phyloP scores from a whole-genome alignment of 1,140 invertebrate genomes.

The Pantala flavescens region DNA sequence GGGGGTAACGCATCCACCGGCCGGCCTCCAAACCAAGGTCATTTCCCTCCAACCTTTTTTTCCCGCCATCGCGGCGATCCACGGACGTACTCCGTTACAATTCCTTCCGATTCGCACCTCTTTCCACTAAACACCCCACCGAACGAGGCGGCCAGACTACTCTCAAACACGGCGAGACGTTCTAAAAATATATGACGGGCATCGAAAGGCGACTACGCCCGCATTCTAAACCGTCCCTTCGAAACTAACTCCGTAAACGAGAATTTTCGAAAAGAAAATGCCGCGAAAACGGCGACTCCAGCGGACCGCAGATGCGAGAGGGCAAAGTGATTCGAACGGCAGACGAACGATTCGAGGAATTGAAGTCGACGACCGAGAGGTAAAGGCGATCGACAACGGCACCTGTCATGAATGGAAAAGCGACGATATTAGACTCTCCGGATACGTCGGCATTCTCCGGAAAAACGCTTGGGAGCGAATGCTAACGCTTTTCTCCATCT shows the following conservation, averaged over 20 bases:
- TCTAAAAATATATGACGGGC: constrained; percentile 5
- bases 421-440: too few species aligned
- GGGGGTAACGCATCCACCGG: not conserved
- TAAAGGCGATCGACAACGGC: not conserved
- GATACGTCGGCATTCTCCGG: too few species aligned
- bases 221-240: not conserved
- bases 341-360: not conserved
- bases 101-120: not conserved
- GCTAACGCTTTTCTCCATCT: too few species aligned
- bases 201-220: not conserved
- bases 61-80: not conserved
- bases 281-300: not conserved
- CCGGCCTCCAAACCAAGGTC: constrained; percentile 1
- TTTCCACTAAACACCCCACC: not conserved
- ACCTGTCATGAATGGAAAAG: not conserved
- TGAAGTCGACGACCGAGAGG: not conserved
- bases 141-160: not conserved
- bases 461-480: too few species aligned
- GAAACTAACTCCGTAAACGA: too few species aligned
- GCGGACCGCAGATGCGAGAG: not conserved
- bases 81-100: not conserved
- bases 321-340: not conserved
- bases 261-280: not conserved
- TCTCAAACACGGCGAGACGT: not conserved
- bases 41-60: not conserved